A percentile compares a stretch with the other conserved stretches of the same genome.
Evolutionary conservation across 2,888 invertebrate species (phyloP).

Genomic region (Nesidiocoris tenuis): DNA sequence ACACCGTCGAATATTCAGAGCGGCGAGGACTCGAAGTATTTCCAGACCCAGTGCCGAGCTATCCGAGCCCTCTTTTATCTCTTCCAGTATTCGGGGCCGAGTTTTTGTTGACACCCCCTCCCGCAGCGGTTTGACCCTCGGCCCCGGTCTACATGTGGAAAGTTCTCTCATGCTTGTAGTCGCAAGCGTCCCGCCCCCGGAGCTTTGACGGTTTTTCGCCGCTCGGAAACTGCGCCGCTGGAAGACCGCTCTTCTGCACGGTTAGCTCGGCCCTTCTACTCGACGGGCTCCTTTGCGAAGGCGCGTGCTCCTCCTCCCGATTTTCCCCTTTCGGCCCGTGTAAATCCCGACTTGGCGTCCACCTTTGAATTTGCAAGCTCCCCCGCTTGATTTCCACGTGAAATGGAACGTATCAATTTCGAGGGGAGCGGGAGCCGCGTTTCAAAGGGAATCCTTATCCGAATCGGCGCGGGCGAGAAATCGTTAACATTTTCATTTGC

Average conservation of each 20-base stretch:
- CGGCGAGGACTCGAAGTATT: no score
- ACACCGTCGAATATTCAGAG: no score
- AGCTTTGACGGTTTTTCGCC: background rate
- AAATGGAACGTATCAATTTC: background rate
- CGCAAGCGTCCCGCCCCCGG: background rate
- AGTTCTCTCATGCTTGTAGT: background rate
- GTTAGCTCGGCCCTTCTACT: background rate
- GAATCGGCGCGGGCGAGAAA: no score
- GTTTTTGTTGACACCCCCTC: background rate
- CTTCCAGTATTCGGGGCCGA: background rate
- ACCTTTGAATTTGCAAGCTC: background rate
- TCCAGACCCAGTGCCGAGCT: no score
- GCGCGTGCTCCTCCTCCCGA: background rate
- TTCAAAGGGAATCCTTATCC: no score
- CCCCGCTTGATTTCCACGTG: background rate
- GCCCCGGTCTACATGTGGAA: background rate
- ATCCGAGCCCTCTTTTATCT: background rate
- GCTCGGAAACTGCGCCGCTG: background rate
- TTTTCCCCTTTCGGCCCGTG: background rate
- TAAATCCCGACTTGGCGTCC: background rate
- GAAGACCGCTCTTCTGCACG: background rate
- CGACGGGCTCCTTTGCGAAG: background rate
- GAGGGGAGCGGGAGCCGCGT: no score
- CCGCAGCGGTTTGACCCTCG: background rate
- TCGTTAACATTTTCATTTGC: no score